Evolutionary conservation across 2,797 vertebrate genomes (phyloP).

Genomic region (Megalops cyprinoides): DNA sequence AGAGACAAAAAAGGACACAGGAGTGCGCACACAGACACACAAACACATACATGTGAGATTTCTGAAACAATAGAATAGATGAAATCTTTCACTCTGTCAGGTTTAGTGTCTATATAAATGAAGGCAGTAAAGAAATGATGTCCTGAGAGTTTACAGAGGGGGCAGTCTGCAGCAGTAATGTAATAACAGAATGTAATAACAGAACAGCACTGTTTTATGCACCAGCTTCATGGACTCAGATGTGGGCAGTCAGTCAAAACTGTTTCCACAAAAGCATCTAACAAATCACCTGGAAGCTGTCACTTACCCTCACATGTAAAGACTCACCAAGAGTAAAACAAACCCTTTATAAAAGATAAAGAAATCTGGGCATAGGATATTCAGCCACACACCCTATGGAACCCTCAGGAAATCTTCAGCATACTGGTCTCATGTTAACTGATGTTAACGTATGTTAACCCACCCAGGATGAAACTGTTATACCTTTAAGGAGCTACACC

Average conservation of each 20-base stretch:
- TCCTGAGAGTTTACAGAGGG: background rate
- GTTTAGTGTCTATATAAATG: slow-evolving; percentile 22
- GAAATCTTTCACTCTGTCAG: background rate
- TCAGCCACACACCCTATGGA: background rate
- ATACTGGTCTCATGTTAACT: no score
- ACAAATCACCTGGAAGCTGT: background rate
- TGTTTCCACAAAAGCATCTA: background rate
- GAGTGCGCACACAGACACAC: no score
- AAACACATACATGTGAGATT: no score
- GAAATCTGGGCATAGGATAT: background rate
- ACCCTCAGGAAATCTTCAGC: slow-evolving; percentile 21
- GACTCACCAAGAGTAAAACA: background rate
- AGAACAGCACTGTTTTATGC: accelerated
- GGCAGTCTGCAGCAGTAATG: slow-evolving; percentile 10
- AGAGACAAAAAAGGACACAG: no score
- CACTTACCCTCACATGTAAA: slow-evolving; percentile 19
- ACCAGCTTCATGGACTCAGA: background rate
- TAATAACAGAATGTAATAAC: slow-evolving; percentile 11
- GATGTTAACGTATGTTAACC: no score
- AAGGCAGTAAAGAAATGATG: background rate
- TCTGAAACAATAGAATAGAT: no score
- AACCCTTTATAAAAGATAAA: background rate
- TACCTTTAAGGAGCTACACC: no score
- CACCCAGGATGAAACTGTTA: no score
- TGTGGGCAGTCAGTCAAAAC: background rate